Percentiles rank a stretch among this genome's conserved stretches.
phyloP scores from a whole-genome alignment of 1,140 invertebrate species.

The Drosophila insularis region DNA sequence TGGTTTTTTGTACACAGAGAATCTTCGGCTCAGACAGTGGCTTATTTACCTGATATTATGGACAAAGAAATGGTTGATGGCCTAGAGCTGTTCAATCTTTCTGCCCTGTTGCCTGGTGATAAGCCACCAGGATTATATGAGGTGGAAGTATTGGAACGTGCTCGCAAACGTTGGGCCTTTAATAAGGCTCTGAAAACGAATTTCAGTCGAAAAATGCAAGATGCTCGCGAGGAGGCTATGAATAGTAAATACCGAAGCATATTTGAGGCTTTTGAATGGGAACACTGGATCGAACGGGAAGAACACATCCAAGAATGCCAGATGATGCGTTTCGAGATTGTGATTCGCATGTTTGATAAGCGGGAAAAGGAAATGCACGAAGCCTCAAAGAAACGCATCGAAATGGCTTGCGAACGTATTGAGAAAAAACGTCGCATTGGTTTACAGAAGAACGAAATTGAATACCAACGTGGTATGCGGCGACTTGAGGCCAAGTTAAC shows the following conservation, averaged over 20 bases:
- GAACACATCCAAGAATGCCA: slow-evolving; percentile 85
- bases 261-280: slow-evolving; percentile 81
- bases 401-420: slow-evolving; percentile 73
- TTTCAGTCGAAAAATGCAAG: slow-evolving; percentile 35
- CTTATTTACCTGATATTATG: slow-evolving; percentile 85
- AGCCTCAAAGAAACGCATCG: slow-evolving; percentile 81
- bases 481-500: slow-evolving; percentile 44
- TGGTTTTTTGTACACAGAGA: slow-evolving; percentile 82
- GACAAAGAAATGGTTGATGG: slow-evolving; percentile 52
- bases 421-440: slow-evolving; percentile 80
- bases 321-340: slow-evolving; percentile 84
- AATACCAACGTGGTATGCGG: slow-evolving; percentile 76
- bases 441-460: slow-evolving; percentile 75
- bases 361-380: slow-evolving; percentile 75
- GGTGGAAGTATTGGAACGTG: slow-evolving; percentile 70
- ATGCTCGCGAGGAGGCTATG: slow-evolving; percentile 33
- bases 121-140: slow-evolving; percentile 69
- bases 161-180: slow-evolving; percentile 75
- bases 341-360: slow-evolving; percentile 82
- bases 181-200: slow-evolving; percentile 60
- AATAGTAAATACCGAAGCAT: slow-evolving; percentile 41
- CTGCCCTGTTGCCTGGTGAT: slow-evolving; percentile 51
- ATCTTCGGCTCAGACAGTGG: slow-evolving; percentile 88
- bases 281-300: slow-evolving; percentile 76
- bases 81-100: slow-evolving; percentile 65